Conservation (phyloP, 2,888 invertebrate species). For the Papilio protenor region DNA sequence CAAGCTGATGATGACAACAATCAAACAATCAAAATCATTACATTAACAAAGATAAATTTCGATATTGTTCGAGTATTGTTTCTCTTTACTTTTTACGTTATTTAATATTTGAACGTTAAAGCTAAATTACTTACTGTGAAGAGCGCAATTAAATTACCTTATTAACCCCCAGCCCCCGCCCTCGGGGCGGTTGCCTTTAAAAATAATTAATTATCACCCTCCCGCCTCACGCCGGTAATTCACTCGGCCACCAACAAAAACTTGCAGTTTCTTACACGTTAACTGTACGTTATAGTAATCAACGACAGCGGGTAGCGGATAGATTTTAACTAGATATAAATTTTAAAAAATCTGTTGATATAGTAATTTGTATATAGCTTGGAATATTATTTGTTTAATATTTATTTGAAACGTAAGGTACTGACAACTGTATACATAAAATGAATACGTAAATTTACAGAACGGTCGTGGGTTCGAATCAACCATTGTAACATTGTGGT, state of each 20-base stretch:
- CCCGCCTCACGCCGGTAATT: slow-evolving; percentile 33
- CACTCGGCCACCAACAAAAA: slow-evolving; percentile 37
- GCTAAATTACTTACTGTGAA: slow-evolving; percentile 23
- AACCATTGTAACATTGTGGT: too few species aligned
- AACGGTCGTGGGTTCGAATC: too few species aligned
- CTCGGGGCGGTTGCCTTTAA: slow-evolving; percentile 44
- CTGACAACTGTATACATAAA: too few species aligned
- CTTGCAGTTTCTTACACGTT: slow-evolving; percentile 14
- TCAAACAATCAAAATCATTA: too few species aligned
- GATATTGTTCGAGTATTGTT: neutral
- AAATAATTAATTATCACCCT: slow-evolving; percentile 45
- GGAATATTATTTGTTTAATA: too few species aligned
- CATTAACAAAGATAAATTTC: too few species aligned
- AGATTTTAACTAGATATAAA: neutral
- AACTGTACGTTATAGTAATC: neutral
- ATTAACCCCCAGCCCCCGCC: slow-evolving; percentile 38
- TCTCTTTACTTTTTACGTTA: neutral
- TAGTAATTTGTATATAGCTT: neutral
- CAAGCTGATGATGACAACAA: too few species aligned
- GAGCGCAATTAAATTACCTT: slow-evolving; percentile 31
- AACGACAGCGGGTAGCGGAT: neutral
- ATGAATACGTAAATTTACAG: too few species aligned
- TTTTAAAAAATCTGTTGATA: too few species aligned
- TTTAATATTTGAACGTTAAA: slow-evolving; percentile 1
- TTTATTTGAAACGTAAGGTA: too few species aligned